A percentile compares a stretch with the other conserved stretches of the same genome.
Conservation (phyloP, 2,113 vertebrate genomes). For the Nesospiza acunhae region DNA sequence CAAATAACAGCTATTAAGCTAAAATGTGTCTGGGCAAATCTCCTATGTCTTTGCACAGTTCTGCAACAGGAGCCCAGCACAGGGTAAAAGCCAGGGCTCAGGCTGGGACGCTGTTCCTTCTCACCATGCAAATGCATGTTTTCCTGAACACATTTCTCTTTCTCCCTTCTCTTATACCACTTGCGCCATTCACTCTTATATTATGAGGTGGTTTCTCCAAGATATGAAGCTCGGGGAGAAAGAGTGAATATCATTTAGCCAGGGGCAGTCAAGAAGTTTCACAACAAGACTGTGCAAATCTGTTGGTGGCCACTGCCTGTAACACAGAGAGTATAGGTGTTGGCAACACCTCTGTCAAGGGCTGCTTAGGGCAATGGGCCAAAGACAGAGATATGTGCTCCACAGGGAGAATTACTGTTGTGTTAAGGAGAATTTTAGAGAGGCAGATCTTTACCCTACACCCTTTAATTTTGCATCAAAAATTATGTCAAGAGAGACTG, state of each 20-base stretch:
- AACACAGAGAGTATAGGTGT: neutral
- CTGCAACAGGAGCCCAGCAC: neutral
- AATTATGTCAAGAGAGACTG: neutral
- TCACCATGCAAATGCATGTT: neutral
- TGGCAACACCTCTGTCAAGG: neutral
- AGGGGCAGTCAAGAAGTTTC: neutral
- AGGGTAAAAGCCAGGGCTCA: neutral
- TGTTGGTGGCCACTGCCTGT: neutral
- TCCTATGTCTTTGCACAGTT: neutral
- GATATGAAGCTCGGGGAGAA: neutral
- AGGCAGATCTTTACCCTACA: neutral
- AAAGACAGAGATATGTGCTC: neutral
- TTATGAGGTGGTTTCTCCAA: neutral
- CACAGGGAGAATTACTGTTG: neutral
- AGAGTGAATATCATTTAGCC: neutral
- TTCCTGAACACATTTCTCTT: neutral
- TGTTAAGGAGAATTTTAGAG: neutral
- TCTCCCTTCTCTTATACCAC: neutral
- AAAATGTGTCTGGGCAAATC: slow-evolving; percentile 1
- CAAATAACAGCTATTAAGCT: slow-evolving; percentile 21
- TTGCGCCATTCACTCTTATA: neutral
- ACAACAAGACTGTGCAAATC: neutral
- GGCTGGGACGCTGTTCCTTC: neutral
- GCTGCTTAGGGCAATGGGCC: neutral
- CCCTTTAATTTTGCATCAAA: neutral